Conservation (phyloP, 1,140 invertebrate genomes). For the Gerris buenoi region DNA sequence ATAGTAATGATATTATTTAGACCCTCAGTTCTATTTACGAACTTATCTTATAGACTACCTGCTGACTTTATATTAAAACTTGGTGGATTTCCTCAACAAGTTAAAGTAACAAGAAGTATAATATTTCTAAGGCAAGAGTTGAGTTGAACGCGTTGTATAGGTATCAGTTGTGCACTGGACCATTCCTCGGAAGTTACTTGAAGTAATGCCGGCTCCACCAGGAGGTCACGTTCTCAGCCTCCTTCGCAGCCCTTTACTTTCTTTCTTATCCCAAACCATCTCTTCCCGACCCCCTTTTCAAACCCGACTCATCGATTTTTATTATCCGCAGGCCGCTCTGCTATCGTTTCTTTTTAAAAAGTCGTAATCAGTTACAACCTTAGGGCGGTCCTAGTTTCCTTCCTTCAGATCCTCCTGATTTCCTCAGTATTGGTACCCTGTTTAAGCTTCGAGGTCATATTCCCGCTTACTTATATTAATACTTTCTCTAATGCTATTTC, state of each 20-base stretch:
- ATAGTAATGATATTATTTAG: no score
- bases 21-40: no score
- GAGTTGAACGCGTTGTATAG: no score
- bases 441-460: no score
- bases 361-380: not conserved
- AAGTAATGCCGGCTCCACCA: not conserved
- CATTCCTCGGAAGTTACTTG: not conserved
- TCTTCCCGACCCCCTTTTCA: not conserved
- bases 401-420: not conserved
- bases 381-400: not conserved
- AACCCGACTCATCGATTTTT: not conserved
- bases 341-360: not conserved
- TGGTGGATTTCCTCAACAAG: no score
- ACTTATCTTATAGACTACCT: no score
- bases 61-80: no score
- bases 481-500: no score
- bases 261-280: not conserved
- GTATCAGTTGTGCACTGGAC: not conserved
- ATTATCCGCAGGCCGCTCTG: not conserved
- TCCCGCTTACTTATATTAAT: no score
- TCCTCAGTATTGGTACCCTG: not conserved
- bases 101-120: no score
- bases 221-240: not conserved
- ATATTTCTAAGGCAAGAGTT: no score
- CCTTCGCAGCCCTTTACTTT: not conserved